phyloP scores from a whole-genome alignment of 2,888 invertebrate genomes.

The Aplocera efformata region DNA sequence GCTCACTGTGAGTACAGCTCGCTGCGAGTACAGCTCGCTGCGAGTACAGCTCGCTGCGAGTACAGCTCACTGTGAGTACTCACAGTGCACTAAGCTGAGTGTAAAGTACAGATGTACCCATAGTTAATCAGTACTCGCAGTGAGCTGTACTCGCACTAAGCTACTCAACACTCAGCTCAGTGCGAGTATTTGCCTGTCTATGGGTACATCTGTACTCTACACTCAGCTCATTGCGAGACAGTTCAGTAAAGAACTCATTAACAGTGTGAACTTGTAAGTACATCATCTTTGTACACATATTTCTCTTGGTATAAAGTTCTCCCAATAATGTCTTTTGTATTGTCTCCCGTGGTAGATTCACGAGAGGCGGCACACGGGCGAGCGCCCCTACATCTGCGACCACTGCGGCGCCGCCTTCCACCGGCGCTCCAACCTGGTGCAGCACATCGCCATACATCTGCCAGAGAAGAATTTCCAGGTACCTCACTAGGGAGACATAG shows the following conservation, averaged over 20 bases:
- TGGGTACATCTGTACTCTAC: slow-evolving; percentile 27
- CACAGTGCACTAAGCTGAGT: too few relatives aligned
- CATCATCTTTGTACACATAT: too few relatives aligned
- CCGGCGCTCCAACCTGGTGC: slow-evolving; percentile 61
- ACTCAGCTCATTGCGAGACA: too few relatives aligned
- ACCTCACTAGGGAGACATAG: slow-evolving; percentile 2
- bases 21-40: slow-evolving; percentile 31
- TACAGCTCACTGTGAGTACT: slow-evolving; percentile 24
- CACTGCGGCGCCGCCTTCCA: slow-evolving; percentile 71
- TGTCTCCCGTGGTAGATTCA: slow-evolving; percentile 50
- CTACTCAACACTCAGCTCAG: too few relatives aligned
- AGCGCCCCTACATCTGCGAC: slow-evolving; percentile 67
- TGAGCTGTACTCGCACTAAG: slow-evolving; percentile 37
- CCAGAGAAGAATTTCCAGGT: slow-evolving; percentile 70
- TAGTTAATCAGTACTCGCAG: slow-evolving; percentile 31
- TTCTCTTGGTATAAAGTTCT: too few relatives aligned
- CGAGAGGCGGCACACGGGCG: slow-evolving; percentile 65
- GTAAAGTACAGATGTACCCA: slow-evolving; percentile 27
- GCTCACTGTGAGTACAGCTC: slow-evolving; percentile 35
- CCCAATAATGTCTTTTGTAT: too few relatives aligned
- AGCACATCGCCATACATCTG: slow-evolving; percentile 67
- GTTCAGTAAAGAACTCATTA: too few relatives aligned
- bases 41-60: slow-evolving; percentile 33
- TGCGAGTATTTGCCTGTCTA: too few relatives aligned
- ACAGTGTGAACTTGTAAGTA: too few relatives aligned